Evolutionary conservation across 2,888 invertebrate genomes (phyloP).

Genomic region (Tortrix viridana): DNA sequence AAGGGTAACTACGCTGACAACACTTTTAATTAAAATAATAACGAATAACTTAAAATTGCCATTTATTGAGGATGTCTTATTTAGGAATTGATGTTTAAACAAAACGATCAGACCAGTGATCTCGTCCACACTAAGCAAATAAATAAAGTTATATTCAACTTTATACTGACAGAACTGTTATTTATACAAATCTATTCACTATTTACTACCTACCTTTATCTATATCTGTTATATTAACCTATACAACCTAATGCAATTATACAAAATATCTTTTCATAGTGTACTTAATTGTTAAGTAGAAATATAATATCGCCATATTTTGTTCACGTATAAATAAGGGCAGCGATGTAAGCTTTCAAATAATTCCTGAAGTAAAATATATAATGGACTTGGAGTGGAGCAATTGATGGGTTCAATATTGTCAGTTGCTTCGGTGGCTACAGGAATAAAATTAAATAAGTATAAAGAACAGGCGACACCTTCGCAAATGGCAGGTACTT

Average conservation of each 20-base stretch:
- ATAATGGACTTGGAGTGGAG: no score
- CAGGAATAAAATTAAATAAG: no score
- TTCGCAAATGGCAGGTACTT: no score
- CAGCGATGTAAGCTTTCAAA: slow-evolving; percentile 48
- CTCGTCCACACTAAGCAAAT: slow-evolving; percentile 69
- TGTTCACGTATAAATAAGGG: slow-evolving; percentile 69
- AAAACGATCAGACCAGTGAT: slow-evolving; percentile 55
- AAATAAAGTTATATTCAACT: slow-evolving; percentile 71
- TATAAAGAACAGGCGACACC: no score
- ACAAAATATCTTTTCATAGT: slow-evolving; percentile 77
- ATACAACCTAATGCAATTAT: slow-evolving; percentile 82
- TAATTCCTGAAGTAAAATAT: slow-evolving; percentile 1
- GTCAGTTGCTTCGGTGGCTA: no score
- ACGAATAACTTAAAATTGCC: slow-evolving; percentile 65
- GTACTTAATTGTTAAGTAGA: slow-evolving; percentile 71
- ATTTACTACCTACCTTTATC: slow-evolving; percentile 57
- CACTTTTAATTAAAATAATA: slow-evolving; percentile 54
- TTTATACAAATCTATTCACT: slow-evolving; percentile 68
- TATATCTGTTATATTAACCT: slow-evolving; percentile 67
- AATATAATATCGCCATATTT: slow-evolving; percentile 73
- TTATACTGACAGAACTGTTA: slow-evolving; percentile 67
- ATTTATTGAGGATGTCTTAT: slow-evolving; percentile 65
- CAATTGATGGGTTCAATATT: no score
- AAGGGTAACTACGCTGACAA: no score
- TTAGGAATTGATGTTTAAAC: slow-evolving; percentile 64